phyloP scores from a whole-genome alignment of 2,888 invertebrate genomes.

The Polydrusus tereticollis region DNA sequence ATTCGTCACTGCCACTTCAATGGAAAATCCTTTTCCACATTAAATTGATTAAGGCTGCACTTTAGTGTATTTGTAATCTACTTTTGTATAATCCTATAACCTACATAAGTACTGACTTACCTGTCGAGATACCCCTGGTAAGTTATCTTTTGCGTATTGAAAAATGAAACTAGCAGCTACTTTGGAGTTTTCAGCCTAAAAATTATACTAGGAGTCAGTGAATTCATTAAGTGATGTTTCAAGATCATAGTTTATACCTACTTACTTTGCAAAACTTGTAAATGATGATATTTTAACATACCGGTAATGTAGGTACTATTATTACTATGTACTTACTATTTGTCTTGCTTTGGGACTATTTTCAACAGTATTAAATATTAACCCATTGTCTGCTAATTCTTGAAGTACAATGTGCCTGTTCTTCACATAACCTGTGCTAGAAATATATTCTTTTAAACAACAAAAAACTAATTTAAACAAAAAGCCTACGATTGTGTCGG shows the following conservation, averaged over 20 bases:
- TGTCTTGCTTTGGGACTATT: slow-evolving; percentile 32
- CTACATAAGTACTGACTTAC: not conserved
- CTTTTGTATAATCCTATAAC: too few relatives aligned
- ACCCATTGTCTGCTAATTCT: slow-evolving; percentile 22
- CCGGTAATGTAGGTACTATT: too few relatives aligned
- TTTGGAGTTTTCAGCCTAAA: slow-evolving; percentile 34
- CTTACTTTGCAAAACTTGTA: too few relatives aligned
- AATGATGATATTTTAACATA: too few relatives aligned
- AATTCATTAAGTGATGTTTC: too few relatives aligned
- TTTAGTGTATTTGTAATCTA: not conserved
- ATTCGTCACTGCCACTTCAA: too few relatives aligned
- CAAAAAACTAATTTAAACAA: not conserved
- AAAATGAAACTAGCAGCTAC: slow-evolving; percentile 33
- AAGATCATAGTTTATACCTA: too few relatives aligned
- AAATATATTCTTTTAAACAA: not conserved
- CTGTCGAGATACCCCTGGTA: slow-evolving; percentile 15
- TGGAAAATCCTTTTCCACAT: too few relatives aligned
- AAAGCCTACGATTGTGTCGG: too few relatives aligned
- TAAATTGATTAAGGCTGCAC: not conserved
- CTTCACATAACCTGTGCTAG: slow-evolving; percentile 23
- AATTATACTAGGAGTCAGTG: not conserved
- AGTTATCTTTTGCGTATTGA: not conserved
- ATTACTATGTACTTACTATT: slow-evolving; percentile 14
- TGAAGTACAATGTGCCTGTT: slow-evolving; percentile 22
- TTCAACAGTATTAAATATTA: slow-evolving; percentile 29